phyloP scores from a whole-genome alignment of 2,888 invertebrate genomes.

The Hirudinaria manillensis region DNA sequence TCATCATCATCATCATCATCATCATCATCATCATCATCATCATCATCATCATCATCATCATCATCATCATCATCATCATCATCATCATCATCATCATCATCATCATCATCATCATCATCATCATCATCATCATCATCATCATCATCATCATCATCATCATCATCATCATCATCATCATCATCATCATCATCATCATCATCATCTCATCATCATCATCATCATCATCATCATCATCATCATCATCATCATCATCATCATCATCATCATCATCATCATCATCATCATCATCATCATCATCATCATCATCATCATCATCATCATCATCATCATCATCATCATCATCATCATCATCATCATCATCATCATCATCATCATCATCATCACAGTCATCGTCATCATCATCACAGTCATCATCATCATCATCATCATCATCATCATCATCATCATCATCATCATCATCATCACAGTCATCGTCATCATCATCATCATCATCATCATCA shows the following conservation, averaged over 20 bases:
- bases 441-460: background rate
- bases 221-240: slow-evolving; percentile 6
- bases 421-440: slow-evolving; percentile 8
- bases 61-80: slow-evolving; percentile 31
- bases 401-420: slow-evolving; percentile 11
- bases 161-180: slow-evolving; percentile 29
- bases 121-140: slow-evolving; percentile 28
- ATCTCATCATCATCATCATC: slow-evolving; percentile 22
- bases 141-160: slow-evolving; percentile 27
- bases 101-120: slow-evolving; percentile 30
- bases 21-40: slow-evolving; percentile 35
- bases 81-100: slow-evolving; percentile 29
- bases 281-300: background rate
- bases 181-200: slow-evolving; percentile 29
- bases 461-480: slow-evolving; percentile 26
- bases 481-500: slow-evolving; percentile 24
- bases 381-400: slow-evolving; percentile 21
- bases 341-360: slow-evolving; percentile 25
- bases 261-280: slow-evolving; percentile 15
- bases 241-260: slow-evolving; percentile 18
- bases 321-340: slow-evolving; percentile 16
- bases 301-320: slow-evolving; percentile 9
- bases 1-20: slow-evolving; percentile 36
- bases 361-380: slow-evolving; percentile 19
- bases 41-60: slow-evolving; percentile 30